Conservation (phyloP, 2,888 invertebrate species). For the Pantelozetes paolii region DNA sequence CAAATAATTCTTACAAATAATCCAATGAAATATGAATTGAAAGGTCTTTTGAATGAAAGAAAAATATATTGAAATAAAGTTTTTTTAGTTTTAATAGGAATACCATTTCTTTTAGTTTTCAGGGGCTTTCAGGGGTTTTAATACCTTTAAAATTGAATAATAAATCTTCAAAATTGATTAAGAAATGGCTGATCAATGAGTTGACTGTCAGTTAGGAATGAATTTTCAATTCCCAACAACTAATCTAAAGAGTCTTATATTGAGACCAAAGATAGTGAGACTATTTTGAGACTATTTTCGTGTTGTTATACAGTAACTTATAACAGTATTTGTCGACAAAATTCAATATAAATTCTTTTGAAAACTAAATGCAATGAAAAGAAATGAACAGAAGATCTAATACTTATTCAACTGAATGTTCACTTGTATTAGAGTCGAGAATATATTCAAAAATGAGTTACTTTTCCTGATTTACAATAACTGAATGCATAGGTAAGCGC, state of each 20-base stretch:
- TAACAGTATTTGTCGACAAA: conserved; percentile 17
- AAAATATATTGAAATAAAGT: not conserved
- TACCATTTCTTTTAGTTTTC: conserved; percentile 3
- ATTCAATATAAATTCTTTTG: conserved; percentile 24
- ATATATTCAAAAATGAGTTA: not conserved
- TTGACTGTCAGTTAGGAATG: conserved; percentile 12
- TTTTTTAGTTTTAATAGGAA: not conserved
- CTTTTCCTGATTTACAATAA: too few relatives aligned
- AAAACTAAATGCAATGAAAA: conserved; percentile 12
- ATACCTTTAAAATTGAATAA: conserved; percentile 31
- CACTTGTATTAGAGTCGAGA: not conserved
- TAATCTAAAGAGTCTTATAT: not conserved
- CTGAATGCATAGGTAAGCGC: too few relatives aligned
- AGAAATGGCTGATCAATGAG: conserved; percentile 23
- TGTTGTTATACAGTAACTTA: too few relatives aligned
- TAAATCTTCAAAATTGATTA: conserved; percentile 29
- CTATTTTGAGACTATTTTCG: not conserved
- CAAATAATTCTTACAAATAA: not conserved
- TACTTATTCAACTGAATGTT: not conserved
- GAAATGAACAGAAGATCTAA: conserved; percentile 23
- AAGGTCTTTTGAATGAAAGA: not conserved
- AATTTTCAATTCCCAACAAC: conserved; percentile 13
- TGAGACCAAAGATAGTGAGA: not conserved
- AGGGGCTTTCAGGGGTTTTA: not conserved
- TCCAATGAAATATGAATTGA: conserved; percentile 7